phyloP scores from a whole-genome alignment of 2,797 vertebrate genomes.

The Molossus alvarezi region DNA sequence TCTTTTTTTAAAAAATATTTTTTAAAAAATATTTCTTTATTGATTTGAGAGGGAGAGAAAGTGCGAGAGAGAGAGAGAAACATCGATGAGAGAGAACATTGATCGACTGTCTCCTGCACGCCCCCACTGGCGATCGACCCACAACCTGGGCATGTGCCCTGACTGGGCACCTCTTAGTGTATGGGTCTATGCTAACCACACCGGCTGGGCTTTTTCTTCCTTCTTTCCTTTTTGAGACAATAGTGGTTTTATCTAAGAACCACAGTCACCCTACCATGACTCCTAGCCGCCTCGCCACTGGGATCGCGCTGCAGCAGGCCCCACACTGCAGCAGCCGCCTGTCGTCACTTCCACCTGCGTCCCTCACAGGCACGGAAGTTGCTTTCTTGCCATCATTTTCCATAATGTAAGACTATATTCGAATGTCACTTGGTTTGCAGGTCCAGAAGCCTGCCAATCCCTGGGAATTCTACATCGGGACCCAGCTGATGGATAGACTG shows the following conservation, averaged over 20 bases:
- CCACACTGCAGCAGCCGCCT: background rate
- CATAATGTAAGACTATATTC: background rate
- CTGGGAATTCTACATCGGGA: slow-evolving; percentile 98
- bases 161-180: too few relatives aligned
- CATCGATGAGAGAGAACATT: too few relatives aligned
- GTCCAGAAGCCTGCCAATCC: slow-evolving; percentile 96
- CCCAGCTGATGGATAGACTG: slow-evolving; percentile 93
- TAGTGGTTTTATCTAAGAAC: slow-evolving; percentile 2
- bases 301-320: background rate
- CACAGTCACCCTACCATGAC: background rate
- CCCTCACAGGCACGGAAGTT: background rate
- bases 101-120: too few relatives aligned
- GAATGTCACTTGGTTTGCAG: slow-evolving; percentile 87
- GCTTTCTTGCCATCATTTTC: slow-evolving; percentile 36
- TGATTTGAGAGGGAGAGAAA: too few relatives aligned
- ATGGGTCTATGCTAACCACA: too few relatives aligned
- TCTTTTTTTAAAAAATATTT: too few relatives aligned
- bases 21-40: too few relatives aligned
- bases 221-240: background rate
- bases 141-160: too few relatives aligned
- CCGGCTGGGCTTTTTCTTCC: too few relatives aligned
- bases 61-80: too few relatives aligned
- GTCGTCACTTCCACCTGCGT: background rate
- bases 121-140: too few relatives aligned
- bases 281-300: background rate